Conservation (phyloP, 2,113 vertebrate species). For the Zapornia atra region DNA sequence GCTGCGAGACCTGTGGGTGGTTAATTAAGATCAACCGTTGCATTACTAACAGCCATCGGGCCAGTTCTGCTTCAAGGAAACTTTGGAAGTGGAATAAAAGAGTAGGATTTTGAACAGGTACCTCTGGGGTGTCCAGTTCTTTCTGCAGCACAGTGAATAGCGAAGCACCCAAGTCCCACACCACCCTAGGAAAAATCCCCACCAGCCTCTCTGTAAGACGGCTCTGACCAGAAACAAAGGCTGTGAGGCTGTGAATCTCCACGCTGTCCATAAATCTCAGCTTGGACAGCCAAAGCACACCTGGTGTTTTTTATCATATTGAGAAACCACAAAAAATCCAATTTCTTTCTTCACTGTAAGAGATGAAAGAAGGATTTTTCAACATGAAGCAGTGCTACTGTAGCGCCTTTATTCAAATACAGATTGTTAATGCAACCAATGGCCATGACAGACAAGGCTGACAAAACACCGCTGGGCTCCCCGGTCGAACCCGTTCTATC, state of each 20-base stretch:
- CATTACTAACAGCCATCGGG: background rate
- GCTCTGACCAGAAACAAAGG: background rate
- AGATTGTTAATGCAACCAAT: background rate
- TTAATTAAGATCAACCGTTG: background rate
- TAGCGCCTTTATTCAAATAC: background rate
- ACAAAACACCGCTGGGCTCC: background rate
- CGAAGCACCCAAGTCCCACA: background rate
- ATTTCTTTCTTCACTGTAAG: background rate
- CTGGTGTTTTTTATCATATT: background rate
- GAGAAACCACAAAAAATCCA: background rate
- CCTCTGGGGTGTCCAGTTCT: background rate
- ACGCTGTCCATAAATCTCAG: background rate
- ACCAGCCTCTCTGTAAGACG: background rate
- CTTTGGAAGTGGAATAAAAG: background rate
- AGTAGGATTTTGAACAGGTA: background rate
- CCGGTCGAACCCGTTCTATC: fast-evolving
- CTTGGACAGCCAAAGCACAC: background rate
- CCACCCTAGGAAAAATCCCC: background rate
- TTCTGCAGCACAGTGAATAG: background rate
- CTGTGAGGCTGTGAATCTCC: background rate
- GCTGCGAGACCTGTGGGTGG: background rate
- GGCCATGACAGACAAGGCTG: background rate
- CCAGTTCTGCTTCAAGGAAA: background rate
- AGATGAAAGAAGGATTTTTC: background rate
- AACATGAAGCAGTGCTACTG: background rate